Conservation (phyloP, 1,140 invertebrate species). For the Leptopilina clavipes region DNA sequence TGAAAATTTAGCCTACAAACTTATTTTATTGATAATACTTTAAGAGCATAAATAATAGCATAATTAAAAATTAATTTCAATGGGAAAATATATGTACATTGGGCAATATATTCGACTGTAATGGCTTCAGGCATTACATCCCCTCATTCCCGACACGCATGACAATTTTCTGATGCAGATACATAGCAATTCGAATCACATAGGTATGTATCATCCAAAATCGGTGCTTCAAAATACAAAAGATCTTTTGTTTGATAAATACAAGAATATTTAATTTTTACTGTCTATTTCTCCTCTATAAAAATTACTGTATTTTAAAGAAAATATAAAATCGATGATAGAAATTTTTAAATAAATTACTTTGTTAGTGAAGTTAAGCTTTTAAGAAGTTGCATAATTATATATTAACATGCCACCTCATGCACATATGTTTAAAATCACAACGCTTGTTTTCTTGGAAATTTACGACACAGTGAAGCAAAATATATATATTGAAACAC, state of each 20-base stretch:
- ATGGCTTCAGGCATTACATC: background rate
- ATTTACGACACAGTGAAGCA: background rate
- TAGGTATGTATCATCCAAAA: conserved; percentile 13
- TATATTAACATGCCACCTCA: background rate
- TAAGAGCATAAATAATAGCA: too few relatives aligned
- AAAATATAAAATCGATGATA: too few relatives aligned
- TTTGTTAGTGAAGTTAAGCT: background rate
- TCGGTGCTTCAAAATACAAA: background rate
- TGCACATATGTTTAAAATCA: background rate
- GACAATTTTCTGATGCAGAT: conserved; percentile 24
- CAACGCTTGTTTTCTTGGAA: background rate
- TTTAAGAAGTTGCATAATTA: background rate
- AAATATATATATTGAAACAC: background rate
- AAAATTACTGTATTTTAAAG: too few relatives aligned
- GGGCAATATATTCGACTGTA: conserved; percentile 4
- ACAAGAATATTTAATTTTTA: too few relatives aligned
- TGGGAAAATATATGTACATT: background rate
- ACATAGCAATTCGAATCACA: conserved; percentile 23
- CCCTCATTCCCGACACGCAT: conserved; percentile 28
- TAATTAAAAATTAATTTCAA: conserved; percentile 1
- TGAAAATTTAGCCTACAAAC: too few relatives aligned
- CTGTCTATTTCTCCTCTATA: too few relatives aligned
- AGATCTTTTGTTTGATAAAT: conserved; percentile 6
- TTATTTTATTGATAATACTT: too few relatives aligned
- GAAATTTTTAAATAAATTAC: background rate